A percentile compares a stretch with the other conserved stretches of the same genome.
These are phyloP conservation scores for Yponomeuta sedellus DNA, from an alignment of 2,888 invertebrate genomes.

Conservation along the genomic window DNA sequence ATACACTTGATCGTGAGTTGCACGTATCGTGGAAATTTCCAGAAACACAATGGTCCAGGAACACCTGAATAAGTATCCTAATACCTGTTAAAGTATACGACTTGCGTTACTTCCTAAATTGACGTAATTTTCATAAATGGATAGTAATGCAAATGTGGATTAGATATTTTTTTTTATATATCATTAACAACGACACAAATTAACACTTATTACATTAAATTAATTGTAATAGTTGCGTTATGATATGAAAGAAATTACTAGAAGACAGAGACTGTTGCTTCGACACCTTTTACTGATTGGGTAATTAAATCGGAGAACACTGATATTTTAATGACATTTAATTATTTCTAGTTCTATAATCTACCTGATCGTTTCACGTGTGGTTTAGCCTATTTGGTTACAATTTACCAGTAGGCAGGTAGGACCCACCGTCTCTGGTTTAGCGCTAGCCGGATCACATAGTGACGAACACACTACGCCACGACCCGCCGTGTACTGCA, in stretches of 20 bases:
- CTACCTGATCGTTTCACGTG: constrained; percentile 3
- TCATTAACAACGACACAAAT: constrained; percentile 2
- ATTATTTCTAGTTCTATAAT: constrained; percentile 9
- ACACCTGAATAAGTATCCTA: too few relatives aligned
- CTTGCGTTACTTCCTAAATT: background rate
- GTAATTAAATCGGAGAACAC: constrained; percentile 5
- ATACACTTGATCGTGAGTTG: background rate
- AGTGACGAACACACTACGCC: background rate
- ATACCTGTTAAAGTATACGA: too few relatives aligned
- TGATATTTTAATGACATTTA: constrained; percentile 12
- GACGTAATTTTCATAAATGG: constrained; percentile 13
- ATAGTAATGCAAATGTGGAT: constrained; percentile 18
- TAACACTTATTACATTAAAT: constrained; percentile 5
- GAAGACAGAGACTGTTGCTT: constrained; percentile 13
- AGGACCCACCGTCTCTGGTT: background rate
- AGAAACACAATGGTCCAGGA: too few relatives aligned
- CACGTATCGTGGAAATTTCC: too few relatives aligned
- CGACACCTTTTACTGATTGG: background rate
- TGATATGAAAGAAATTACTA: constrained; percentile 7
- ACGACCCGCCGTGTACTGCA: background rate
- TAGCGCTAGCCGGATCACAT: background rate
- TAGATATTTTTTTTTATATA: constrained; percentile 2
- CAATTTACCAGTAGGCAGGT: background rate
- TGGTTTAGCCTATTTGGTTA: background rate
- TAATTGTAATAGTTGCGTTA: constrained; percentile 8